phyloP scores from a whole-genome alignment of 2,888 invertebrate species.

The Stenurella melanura region DNA sequence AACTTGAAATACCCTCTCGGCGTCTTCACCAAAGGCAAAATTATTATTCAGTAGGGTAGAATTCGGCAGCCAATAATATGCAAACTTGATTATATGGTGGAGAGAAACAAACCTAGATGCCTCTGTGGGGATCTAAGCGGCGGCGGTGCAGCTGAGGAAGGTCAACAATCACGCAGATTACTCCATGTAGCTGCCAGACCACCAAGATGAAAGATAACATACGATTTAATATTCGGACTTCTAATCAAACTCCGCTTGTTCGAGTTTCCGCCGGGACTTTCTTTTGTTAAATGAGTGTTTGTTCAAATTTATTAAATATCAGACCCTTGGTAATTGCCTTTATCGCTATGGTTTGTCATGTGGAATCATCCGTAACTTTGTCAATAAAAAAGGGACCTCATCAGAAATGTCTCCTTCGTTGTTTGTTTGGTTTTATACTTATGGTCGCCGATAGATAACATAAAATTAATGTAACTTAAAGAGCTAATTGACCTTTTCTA shows the following conservation, averaged over 20 bases:
- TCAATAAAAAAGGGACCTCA: conserved; percentile 30
- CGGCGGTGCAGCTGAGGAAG: conserved; percentile 39
- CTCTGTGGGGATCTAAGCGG: conserved; percentile 31
- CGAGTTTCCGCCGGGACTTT: conserved; percentile 40
- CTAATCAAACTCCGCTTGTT: conserved; percentile 47
- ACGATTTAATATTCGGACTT: conserved; percentile 50
- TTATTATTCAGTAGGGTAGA: conserved; percentile 40
- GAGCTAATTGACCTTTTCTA: neutral
- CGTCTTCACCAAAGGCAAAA: neutral
- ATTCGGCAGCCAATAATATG: conserved; percentile 46
- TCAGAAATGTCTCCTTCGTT: neutral
- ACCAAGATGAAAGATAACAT: conserved; percentile 51
- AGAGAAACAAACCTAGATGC: conserved; percentile 41
- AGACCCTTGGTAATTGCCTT: conserved; percentile 41
- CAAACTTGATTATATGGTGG: conserved; percentile 44
- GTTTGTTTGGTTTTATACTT: conserved; percentile 17
- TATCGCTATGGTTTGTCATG: conserved; percentile 40
- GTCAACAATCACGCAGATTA: conserved; percentile 54
- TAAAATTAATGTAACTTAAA: neutral
- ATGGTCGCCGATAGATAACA: neutral
- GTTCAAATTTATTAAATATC: conserved; percentile 45
- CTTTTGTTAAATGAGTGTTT: conserved; percentile 46
- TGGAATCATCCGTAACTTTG: conserved; percentile 29
- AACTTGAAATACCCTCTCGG: neutral
- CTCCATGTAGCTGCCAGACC: conserved; percentile 51